Evolutionary conservation across 1,140 invertebrate genomes (phyloP), one percentile per base, ranked within the genome.

Genomic region (Conus ventricosus): DNA sequence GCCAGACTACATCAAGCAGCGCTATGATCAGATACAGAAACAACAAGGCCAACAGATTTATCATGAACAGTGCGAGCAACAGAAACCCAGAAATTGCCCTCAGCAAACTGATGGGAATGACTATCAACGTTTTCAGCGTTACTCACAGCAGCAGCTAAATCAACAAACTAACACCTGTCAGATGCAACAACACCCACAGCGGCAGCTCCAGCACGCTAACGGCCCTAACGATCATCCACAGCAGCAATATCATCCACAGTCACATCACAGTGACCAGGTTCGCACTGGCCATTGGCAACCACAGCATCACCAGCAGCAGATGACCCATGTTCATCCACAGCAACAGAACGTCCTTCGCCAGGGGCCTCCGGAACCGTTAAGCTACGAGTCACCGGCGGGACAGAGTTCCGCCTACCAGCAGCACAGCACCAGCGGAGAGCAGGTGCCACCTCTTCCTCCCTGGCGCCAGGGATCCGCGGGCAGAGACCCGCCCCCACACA

Each of bases 141-240:
- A 76, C 15, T 60, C 23, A 76, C 63, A 87, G 76, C 75, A 88
- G 60, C 54, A 84, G n/a, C 84, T 85, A 3, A 51, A 85, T 39
- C 81, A 89, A 85, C 85, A 89, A 81, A 87, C 75, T 10, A 85
- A 80, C 87, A 84, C 88, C 51, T 63, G 71, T 80, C 87, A 87
- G 54, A 71, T 81, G 54, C 85, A 90, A n/a, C 84, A 88, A 81
- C 87, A 87, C 78, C 84, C 78, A 7, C 90, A 85, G 84, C 84
- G 78, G 8, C 27, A 88, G 25, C 82, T 85, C 67, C 89, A 88
- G 71, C 81, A 88, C 39, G 39, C 39, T 39, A 39, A 76, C 82
- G 85, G 27, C 81, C 82, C 13, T 81, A 84, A 55, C 60, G 86
- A 39, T 87, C 81, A 89, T 78, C 89, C 81, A 20, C 87, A 91